Conservation (phyloP, 2,113 vertebrate genomes). For the Engraulis encrasicolus region DNA sequence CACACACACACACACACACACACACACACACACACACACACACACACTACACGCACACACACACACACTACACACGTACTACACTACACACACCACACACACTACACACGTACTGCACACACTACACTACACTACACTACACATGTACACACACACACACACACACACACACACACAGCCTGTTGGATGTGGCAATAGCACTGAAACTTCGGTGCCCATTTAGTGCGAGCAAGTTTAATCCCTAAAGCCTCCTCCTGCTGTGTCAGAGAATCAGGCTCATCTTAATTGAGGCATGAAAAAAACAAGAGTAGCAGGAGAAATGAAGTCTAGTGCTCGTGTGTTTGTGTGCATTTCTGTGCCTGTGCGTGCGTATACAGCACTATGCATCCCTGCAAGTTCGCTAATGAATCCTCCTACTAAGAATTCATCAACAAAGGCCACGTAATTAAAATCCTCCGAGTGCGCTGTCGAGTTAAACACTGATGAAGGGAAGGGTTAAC, state of each 20-base stretch:
- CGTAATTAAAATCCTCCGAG: not conserved
- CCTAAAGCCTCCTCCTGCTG: not conserved
- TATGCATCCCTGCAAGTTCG: not conserved
- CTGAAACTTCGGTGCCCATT: not conserved
- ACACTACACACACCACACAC: too few relatives aligned
- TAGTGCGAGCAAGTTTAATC: slow-evolving; percentile 20
- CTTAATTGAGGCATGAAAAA: slow-evolving; percentile 31
- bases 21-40: too few relatives aligned
- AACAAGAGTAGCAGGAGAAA: not conserved
- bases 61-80: too few relatives aligned
- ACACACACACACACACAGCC: not conserved
- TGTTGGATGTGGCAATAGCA: not conserved
- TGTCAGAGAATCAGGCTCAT: not conserved
- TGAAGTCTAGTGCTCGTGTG: not conserved
- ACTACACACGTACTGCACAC: too few relatives aligned
- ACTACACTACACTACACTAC: too few relatives aligned
- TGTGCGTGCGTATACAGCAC: not conserved
- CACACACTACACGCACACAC: too few relatives aligned
- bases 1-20: too few relatives aligned
- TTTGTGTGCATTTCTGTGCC: not conserved
- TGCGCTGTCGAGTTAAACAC: not conserved
- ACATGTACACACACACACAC: not conserved
- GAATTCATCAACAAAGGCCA: not conserved
- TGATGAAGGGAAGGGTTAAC: not conserved
- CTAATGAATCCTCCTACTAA: slow-evolving; percentile 4